Evolutionary conservation across 2,888 invertebrate species (phyloP).

Genomic region (Leptinotarsa juncta): DNA sequence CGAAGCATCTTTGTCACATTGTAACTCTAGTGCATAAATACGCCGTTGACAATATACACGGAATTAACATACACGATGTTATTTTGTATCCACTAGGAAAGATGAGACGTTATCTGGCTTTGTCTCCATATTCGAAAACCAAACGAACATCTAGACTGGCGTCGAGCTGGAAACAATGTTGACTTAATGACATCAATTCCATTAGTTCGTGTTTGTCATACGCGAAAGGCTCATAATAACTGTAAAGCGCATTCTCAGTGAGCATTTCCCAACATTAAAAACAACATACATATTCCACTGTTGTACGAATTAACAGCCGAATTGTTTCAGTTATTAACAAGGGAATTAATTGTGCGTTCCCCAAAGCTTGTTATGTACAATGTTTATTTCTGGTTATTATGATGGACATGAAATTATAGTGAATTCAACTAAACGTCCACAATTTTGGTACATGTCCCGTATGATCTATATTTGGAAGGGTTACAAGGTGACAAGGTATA

Average conservation of each 20-base stretch:
- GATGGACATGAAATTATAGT: background rate
- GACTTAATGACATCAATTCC: conserved; percentile 9
- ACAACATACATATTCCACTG: conserved; percentile 1
- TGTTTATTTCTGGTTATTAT: background rate
- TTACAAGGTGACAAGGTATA: no score
- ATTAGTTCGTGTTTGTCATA: background rate
- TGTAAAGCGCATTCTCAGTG: background rate
- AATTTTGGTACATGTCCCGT: no score
- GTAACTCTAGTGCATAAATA: conserved; percentile 14
- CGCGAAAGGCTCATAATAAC: conserved; percentile 6
- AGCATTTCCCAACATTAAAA: background rate
- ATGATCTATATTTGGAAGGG: no score
- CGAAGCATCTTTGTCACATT: conserved; percentile 6
- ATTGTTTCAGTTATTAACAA: background rate
- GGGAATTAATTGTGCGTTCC: background rate
- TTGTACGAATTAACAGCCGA: background rate
- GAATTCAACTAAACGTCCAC: no score
- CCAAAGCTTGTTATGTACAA: background rate
- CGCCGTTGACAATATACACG: background rate
- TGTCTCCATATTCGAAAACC: conserved; percentile 4
- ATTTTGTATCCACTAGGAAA: background rate
- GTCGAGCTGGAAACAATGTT: conserved; percentile 3
- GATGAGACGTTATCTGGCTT: conserved; percentile 14
- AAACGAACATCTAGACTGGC: conserved; percentile 13
- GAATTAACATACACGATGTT: conserved; percentile 10